These are phyloP conservation scores for Embiotoca jacksoni DNA, from an alignment of 2,113 vertebrate species.

Conservation along the genomic window DNA sequence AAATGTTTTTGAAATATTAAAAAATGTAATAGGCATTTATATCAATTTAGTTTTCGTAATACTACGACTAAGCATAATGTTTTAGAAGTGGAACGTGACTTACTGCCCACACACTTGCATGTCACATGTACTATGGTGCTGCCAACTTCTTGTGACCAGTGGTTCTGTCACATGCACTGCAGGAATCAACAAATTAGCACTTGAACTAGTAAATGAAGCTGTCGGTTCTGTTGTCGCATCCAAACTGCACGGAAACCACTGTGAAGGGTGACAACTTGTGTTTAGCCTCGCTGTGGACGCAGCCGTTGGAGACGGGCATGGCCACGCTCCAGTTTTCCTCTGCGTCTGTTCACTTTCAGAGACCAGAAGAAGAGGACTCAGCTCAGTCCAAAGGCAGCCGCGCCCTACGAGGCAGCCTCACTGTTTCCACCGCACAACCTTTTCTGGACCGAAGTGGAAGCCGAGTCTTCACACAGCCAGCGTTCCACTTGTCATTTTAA, in stretches of 20 bases:
- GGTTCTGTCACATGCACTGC: background rate
- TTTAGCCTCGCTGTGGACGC: constrained; percentile 15
- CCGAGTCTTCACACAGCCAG: background rate
- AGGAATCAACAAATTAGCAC: constrained; percentile 9
- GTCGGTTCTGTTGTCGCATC: background rate
- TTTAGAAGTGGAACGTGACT: no score
- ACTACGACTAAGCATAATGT: no score
- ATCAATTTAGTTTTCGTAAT: no score
- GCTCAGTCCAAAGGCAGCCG: constrained; percentile 57
- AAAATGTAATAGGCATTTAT: no score
- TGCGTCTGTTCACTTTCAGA: constrained; percentile 36
- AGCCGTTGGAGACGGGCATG: constrained; percentile 23
- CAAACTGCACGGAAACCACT: constrained; percentile 14
- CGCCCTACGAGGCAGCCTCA: constrained; percentile 66
- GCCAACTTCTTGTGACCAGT: background rate
- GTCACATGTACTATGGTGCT: background rate
- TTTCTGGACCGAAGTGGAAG: constrained; percentile 29
- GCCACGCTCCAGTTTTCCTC: constrained; percentile 51
- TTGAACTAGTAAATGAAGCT: background rate
- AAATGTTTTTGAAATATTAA: no score
- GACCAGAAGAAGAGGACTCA: constrained; percentile 38
- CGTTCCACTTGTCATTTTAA: constrained; percentile 30
- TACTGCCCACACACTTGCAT: no score
- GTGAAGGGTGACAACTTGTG: background rate
- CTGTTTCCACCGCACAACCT: constrained; percentile 65